Percentiles rank a stretch among this genome's conserved stretches.
Evolutionary conservation across 2,888 invertebrate genomes (phyloP).

Genomic region (Idaea biselata): DNA sequence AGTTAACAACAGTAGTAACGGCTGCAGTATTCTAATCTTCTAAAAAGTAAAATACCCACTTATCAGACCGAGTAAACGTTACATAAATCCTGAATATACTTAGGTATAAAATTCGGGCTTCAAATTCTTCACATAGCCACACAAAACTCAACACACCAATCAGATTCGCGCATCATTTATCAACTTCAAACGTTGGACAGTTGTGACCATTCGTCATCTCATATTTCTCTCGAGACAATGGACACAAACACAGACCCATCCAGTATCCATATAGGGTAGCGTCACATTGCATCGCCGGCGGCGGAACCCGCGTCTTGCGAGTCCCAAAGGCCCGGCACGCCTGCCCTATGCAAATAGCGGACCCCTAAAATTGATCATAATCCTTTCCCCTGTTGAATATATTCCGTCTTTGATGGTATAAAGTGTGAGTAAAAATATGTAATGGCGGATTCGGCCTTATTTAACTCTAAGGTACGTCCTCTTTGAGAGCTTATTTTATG

Average conservation of each 20-base stretch:
- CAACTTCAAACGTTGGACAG: slow-evolving; percentile 12
- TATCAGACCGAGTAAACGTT: background rate
- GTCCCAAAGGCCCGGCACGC: slow-evolving; percentile 52
- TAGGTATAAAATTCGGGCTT: background rate
- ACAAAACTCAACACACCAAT: slow-evolving; percentile 11
- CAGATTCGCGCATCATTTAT: slow-evolving; percentile 20
- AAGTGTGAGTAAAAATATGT: slow-evolving; percentile 33
- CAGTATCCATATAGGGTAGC: slow-evolving; percentile 50
- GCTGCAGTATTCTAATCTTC: background rate
- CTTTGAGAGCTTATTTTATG: background rate
- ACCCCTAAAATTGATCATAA: slow-evolving; percentile 55
- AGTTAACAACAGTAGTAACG: background rate
- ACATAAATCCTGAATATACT: background rate
- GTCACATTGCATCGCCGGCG: slow-evolving; percentile 50
- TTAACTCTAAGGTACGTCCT: background rate
- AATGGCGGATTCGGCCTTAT: slow-evolving; percentile 19
- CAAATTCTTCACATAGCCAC: background rate
- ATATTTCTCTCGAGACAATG: slow-evolving; percentile 34
- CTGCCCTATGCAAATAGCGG: slow-evolving; percentile 74
- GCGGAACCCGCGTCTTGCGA: slow-evolving; percentile 42
- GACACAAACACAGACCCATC: slow-evolving; percentile 30
- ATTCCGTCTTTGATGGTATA: slow-evolving; percentile 35
- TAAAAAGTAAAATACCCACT: background rate
- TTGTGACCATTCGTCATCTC: slow-evolving; percentile 26
- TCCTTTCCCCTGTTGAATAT: slow-evolving; percentile 38